These are phyloP conservation scores for Silurus meridionalis DNA, from an alignment of 2,113 vertebrate genomes.

Conservation along the genomic window DNA sequence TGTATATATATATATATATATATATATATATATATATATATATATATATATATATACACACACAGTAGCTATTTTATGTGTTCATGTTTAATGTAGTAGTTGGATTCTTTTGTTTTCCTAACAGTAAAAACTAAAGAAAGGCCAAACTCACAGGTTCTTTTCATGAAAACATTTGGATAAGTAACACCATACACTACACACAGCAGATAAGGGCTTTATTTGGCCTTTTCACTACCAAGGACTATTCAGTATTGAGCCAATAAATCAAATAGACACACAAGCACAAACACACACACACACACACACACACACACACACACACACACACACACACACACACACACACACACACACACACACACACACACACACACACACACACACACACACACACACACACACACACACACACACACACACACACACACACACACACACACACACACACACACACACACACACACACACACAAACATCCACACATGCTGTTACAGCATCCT, in stretches of 20 bases:
- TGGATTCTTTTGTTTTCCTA: not conserved
- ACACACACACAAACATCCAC: conserved; percentile 13
- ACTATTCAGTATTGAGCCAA: conserved; percentile 55
- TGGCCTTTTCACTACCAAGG: conserved; percentile 62
- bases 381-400: conserved; percentile 24
- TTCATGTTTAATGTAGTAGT: not conserved
- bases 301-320: not conserved
- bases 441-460: conserved; percentile 27
- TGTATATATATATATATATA: not conserved
- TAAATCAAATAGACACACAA: conserved; percentile 64
- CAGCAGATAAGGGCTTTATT: conserved; percentile 70
- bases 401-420: conserved; percentile 16
- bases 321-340: conserved; percentile 25
- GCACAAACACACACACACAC: not conserved
- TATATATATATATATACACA: no score
- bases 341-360: not conserved
- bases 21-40: not conserved
- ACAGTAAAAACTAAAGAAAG: not conserved
- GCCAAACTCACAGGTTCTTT: not conserved
- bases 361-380: no score
- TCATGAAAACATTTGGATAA: not conserved
- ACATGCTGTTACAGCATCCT: conserved; percentile 43
- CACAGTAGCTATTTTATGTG: not conserved
- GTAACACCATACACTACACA: conserved; percentile 35
- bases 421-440: not conserved